Conservation (phyloP, 2,888 invertebrate genomes). For the Uloborus plumipes region DNA sequence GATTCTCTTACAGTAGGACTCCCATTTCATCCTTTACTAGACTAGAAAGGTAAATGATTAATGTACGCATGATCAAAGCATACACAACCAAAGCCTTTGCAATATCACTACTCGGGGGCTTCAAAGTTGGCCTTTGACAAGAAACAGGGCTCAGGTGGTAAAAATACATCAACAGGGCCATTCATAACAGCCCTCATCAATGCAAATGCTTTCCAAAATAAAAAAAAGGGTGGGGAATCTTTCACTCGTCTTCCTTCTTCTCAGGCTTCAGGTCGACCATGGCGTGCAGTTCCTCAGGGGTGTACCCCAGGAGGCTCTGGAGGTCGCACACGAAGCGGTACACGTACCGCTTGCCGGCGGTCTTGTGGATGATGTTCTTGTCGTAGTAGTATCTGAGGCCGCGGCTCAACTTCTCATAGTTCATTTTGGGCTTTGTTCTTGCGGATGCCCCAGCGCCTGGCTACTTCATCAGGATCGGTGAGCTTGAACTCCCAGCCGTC, state of each 20-base stretch:
- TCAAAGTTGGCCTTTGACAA: constrained; percentile 41
- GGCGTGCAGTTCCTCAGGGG: constrained; percentile 94
- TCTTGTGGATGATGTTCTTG: constrained; percentile 99
- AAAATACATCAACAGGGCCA: constrained; percentile 29
- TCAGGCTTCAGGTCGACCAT: constrained; percentile 96
- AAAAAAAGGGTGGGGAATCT: constrained; percentile 20
- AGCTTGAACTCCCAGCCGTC: constrained; percentile 99
- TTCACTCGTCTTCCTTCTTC: constrained; percentile 88
- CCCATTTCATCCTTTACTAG: constrained; percentile 23
- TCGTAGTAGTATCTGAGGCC: constrained; percentile 98
- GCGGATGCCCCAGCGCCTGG: constrained; percentile 92
- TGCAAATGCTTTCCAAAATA: constrained; percentile 8
- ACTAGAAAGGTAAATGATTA: constrained; percentile 60
- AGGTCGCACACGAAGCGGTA: constrained; percentile 99
- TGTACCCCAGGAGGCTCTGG: constrained; percentile 94
- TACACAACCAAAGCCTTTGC: constrained; percentile 50
- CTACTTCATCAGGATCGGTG: constrained; percentile 97
- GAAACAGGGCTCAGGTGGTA: constrained; percentile 52
- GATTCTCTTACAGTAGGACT: constrained; percentile 4
- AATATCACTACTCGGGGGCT: constrained; percentile 49
- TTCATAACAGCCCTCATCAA: constrained; percentile 14
- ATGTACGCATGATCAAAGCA: constrained; percentile 34
- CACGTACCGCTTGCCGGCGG: constrained; percentile 98
- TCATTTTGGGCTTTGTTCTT: constrained; percentile 97
- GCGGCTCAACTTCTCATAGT: constrained; percentile 96